Base-by-base conservation (phyloP, 2,113 vertebrate genomes). In the Alexandromys fortis region DNA sequence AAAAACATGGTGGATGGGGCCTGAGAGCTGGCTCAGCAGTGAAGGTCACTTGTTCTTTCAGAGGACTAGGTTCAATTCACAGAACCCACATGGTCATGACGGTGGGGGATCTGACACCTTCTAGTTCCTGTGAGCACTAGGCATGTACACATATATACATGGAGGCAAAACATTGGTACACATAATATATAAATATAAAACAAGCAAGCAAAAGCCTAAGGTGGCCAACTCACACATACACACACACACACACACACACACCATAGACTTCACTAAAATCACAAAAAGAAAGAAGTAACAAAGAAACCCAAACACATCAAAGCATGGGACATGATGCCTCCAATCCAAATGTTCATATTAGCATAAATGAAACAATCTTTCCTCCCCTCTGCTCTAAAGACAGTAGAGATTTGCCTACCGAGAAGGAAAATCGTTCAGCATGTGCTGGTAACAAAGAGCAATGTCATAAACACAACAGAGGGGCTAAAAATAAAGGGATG, bases 401-500 rank as follows among this genome's bases (percentile, higher is more conserved):
- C 65, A 61, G 16, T 49, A 82, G 90, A 87, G 65, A 87, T 73
- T 77, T 52, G 9, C 35, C 63, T 72, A 73, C 65, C 38, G 77
- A 77, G 90, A 90, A 55, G 42, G 92, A 87, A 94, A 72, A 38
- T 85, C 22, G 49, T 35, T 77, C 76, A 38, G 22, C 90, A 26
- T 55, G 45, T 63, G 35, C 61, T 93, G 77, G 67, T 95, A 89
- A 94, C 17, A 90, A 68, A 91, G 70, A 96, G 81, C 88, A 2
- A 78, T 5, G 72, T 19, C 73, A 49, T 38, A 78, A 94, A 95
- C 89, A 95, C 97, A 95, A 93, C 78, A 96, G 42, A 65, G 73
- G 85, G 55, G 77, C 81, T 95, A 96, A 96, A 96, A 96, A 89
- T 97, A 97, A 90, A 96, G 55, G 76, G 38, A 73, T 3, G 90